Evolutionary conservation across 2,888 invertebrate genomes (phyloP).

Genomic region (Neelides folsomi): DNA sequence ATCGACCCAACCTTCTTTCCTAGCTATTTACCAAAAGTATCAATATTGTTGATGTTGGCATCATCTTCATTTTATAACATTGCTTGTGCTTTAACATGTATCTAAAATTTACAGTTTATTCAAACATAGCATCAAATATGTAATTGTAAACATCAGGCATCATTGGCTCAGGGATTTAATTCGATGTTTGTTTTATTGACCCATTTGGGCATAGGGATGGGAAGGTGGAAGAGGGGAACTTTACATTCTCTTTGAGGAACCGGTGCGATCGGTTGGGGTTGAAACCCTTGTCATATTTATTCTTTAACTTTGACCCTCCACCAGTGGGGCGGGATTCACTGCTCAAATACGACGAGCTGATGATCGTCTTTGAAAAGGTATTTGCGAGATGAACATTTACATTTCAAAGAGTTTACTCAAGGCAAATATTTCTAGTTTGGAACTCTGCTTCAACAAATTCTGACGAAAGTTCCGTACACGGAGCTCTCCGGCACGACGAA

Average conservation of each 20-base stretch:
- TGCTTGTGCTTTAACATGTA: too few species aligned
- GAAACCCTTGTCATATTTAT: slow-evolving; percentile 61
- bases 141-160: too few species aligned
- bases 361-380: slow-evolving; percentile 59
- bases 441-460: slow-evolving; percentile 66
- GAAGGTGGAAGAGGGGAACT: slow-evolving; percentile 48
- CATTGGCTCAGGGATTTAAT: too few species aligned
- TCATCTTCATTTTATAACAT: not conserved
- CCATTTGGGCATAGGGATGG: too few species aligned
- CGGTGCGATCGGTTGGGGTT: slow-evolving; percentile 51
- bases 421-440: slow-evolving; percentile 52
- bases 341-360: slow-evolving; percentile 61
- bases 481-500: slow-evolving; percentile 74
- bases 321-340: slow-evolving; percentile 51
- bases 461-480: slow-evolving; percentile 66
- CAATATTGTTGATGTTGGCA: slow-evolving; percentile 1
- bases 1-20: too few species aligned
- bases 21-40: too few species aligned
- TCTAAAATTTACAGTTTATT: too few species aligned
- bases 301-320: slow-evolving; percentile 67
- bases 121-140: too few species aligned
- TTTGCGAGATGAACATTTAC: not conserved
- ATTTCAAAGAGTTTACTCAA: too few species aligned
- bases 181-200: too few species aligned
- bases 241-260: slow-evolving; percentile 63